Evolutionary conservation across 2,797 vertebrate species (phyloP).

Genomic region (Anguilla megastoma): DNA sequence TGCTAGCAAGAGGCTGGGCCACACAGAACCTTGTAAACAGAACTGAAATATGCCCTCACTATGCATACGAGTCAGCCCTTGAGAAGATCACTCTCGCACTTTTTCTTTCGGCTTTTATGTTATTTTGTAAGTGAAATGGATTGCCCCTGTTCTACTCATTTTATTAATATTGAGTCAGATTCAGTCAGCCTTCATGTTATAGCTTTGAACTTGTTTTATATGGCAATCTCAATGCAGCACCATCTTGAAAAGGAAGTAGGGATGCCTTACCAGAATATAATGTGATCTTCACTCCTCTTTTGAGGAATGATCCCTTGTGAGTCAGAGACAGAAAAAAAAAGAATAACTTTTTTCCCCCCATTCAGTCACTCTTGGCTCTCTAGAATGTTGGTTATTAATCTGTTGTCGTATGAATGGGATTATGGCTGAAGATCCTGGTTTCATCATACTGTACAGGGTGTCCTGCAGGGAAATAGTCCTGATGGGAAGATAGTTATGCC

Average conservation of each 20-base stretch:
- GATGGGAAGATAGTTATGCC: background rate
- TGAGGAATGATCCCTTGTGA: background rate
- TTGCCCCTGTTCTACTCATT: slow-evolving; percentile 11
- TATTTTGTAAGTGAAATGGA: slow-evolving; percentile 21
- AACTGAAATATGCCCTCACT: slow-evolving; percentile 22
- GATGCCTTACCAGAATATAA: background rate
- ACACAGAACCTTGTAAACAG: slow-evolving; percentile 15
- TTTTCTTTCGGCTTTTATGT: slow-evolving; percentile 14
- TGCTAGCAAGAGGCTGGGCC: slow-evolving; percentile 12
- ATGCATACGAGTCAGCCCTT: slow-evolving; percentile 10
- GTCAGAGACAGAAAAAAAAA: slow-evolving; percentile 6
- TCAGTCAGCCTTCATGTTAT: slow-evolving; percentile 15
- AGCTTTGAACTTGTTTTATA: slow-evolving; percentile 17
- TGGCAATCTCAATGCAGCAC: slow-evolving; percentile 13
- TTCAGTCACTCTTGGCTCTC: background rate
- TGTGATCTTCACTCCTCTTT: slow-evolving; percentile 9
- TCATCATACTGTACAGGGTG: background rate
- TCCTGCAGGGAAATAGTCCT: background rate
- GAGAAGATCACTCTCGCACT: background rate
- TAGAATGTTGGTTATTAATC: background rate
- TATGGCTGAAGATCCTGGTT: background rate
- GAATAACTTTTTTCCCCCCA: background rate
- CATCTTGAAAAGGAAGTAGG: background rate
- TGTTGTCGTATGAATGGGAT: background rate
- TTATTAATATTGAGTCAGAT: slow-evolving; percentile 29